Base-by-base conservation (phyloP, 2,797 vertebrate genomes). In the Amniataba percoides region DNA sequence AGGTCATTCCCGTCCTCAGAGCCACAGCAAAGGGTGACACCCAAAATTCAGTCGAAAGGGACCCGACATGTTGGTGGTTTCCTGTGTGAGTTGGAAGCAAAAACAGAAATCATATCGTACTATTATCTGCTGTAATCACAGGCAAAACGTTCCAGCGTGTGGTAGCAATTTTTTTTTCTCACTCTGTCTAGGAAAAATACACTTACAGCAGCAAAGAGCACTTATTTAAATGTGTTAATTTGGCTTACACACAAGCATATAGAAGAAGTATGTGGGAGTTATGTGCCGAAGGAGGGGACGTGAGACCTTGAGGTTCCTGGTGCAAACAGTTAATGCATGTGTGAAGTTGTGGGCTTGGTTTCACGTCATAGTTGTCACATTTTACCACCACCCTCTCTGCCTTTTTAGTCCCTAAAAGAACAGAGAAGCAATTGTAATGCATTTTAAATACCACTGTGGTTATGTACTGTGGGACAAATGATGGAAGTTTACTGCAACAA, bases 311-410 rank as follows among this genome's bases (percentile, higher is more conserved):
- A n/a, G 57, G 39, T 43, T 70, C 34, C 25, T 34, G 58, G 34
- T 64, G 58, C 15, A 25, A 59, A 45, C 25, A 51, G 21, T 27
- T 46, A 48, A 1, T 19, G 36, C 52, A 27, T 66, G 31, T 49
- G 40, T 45, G 42, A 51, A 51, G 15, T 8, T 67, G 27, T 48
- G 31, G 52, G 71, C 64, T 68, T 68, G n/a, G 31, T 40, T 75
- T 36, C 7, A 11, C 25, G 23, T 59, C 52, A 72, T 18, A n/a
- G 40, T 21, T 36, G 53, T 61, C 18, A 63, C 76, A 55, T 34
- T 49, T 31, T 18, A 11, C 39, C 0, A 25, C 11, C 13, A 23
- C 19, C 18, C 18, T 5, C 3, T 52, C 34, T 39, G 5, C 51
- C 53, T 21, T 53, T 36, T 39, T 31, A 58, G 5, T 14, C 19